Percentiles rank a stretch among this genome's conserved stretches.
Evolutionary conservation across 2,113 vertebrate species (phyloP).

Genomic region (Tauraco erythrolophus): DNA sequence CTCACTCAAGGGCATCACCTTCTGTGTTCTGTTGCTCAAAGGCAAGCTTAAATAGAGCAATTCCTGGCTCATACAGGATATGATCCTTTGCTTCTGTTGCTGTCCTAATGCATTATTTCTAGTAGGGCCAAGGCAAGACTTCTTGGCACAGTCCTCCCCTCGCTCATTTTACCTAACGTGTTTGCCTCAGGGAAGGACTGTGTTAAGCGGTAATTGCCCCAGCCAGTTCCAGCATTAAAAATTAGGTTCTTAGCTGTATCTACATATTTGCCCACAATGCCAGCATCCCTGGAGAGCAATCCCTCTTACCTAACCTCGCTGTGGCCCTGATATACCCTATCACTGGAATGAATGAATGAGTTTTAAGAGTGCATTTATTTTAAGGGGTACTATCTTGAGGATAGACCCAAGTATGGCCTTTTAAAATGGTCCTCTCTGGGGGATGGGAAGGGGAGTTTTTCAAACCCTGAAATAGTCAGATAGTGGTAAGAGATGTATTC

Average conservation of each 20-base stretch:
- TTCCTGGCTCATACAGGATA: background rate
- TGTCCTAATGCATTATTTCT: background rate
- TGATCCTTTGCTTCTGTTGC: background rate
- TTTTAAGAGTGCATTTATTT: slow-evolving; percentile 60
- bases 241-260: slow-evolving; percentile 17
- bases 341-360: slow-evolving; percentile 29
- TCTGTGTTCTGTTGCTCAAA: background rate
- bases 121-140: background rate
- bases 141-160: background rate
- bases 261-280: slow-evolving; percentile 13
- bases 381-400: background rate
- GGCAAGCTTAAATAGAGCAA: background rate
- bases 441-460: background rate
- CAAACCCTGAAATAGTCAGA: background rate
- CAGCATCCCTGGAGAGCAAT: slow-evolving; percentile 58
- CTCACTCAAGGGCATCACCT: background rate
- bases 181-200: background rate
- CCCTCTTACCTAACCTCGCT: slow-evolving; percentile 44
- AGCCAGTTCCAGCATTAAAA: background rate
- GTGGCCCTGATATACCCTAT: slow-evolving; percentile 26
- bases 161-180: background rate
- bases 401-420: background rate
- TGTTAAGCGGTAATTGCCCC: background rate
- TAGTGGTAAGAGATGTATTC: background rate
- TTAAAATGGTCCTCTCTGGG: background rate